Conservation (phyloP, 1,140 invertebrate genomes). For the Campodea augens region DNA sequence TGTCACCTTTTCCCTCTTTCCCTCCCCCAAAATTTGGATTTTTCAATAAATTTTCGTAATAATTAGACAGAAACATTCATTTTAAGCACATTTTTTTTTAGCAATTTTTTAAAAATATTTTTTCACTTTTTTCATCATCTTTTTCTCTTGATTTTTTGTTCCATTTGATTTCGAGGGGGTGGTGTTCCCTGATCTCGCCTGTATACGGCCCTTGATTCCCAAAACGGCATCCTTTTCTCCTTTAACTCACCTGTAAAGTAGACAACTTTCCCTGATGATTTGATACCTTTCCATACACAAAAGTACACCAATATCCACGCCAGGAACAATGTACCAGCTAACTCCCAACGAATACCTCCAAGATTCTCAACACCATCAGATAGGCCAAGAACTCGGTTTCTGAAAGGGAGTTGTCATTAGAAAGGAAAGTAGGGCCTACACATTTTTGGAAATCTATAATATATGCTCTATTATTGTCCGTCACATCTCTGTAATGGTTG, state of each 20-base stretch:
- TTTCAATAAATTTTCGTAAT: too few species aligned
- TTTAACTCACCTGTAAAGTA: constrained; percentile 19
- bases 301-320: constrained; percentile 30
- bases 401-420: constrained; percentile 18
- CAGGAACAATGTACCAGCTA: constrained; percentile 41
- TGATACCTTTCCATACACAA: constrained; percentile 30
- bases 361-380: constrained; percentile 41
- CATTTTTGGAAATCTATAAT: neutral
- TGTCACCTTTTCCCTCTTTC: too few species aligned
- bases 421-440: neutral
- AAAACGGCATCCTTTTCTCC: neutral
- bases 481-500: neutral
- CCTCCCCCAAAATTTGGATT: too few species aligned
- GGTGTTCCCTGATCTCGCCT: too few species aligned
- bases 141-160: too few species aligned
- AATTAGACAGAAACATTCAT: too few species aligned
- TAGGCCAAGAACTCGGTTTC: constrained; percentile 44
- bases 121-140: too few species aligned
- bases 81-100: too few species aligned
- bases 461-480: neutral
- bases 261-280: constrained; percentile 27
- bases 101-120: too few species aligned
- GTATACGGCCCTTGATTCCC: too few species aligned
- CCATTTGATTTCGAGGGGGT: too few species aligned
- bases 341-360: constrained; percentile 46